phyloP scores from a whole-genome alignment of 1,140 invertebrate species.

The Drosophila equinoxialis region DNA sequence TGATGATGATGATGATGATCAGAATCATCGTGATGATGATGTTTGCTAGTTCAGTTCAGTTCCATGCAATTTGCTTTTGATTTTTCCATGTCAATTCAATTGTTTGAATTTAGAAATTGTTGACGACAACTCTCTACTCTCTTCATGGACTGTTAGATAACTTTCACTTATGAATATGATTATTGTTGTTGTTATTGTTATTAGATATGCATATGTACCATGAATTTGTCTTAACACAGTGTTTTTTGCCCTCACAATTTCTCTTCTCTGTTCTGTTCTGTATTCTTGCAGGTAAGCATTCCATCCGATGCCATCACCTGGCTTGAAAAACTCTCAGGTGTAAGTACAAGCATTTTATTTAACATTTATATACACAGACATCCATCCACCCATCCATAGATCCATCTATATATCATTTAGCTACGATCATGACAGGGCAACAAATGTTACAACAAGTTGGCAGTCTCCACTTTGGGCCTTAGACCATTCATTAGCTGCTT shows the following conservation, averaged over 20 bases:
- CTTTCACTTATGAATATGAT: slow-evolving; percentile 2
- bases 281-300: slow-evolving; percentile 46
- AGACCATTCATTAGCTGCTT: slow-evolving; percentile 45
- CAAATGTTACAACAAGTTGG: slow-evolving; percentile 35
- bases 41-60: slow-evolving; percentile 62
- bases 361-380: neutral
- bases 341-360: slow-evolving; percentile 29
- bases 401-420: slow-evolving; percentile 5
- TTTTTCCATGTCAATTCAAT: slow-evolving; percentile 22
- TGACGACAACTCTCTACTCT: neutral
- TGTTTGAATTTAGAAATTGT: slow-evolving; percentile 2
- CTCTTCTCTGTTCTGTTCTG: slow-evolving; percentile 21
- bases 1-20: slow-evolving; percentile 8
- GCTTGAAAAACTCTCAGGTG: slow-evolving; percentile 33
- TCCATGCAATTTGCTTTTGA: slow-evolving; percentile 49
- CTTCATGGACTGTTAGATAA: slow-evolving; percentile 50
- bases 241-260: slow-evolving; percentile 21
- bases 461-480: neutral
- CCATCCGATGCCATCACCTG: slow-evolving; percentile 21
- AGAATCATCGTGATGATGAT: slow-evolving; percentile 20
- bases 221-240: slow-evolving; percentile 3
- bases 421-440: slow-evolving; percentile 15
- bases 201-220: neutral
- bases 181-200: neutral
- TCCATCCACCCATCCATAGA: slow-evolving; percentile 1